These are phyloP conservation scores for Cynopterus brachyotis DNA, from an alignment of 2,113 vertebrate genomes.

Conservation along the genomic window DNA sequence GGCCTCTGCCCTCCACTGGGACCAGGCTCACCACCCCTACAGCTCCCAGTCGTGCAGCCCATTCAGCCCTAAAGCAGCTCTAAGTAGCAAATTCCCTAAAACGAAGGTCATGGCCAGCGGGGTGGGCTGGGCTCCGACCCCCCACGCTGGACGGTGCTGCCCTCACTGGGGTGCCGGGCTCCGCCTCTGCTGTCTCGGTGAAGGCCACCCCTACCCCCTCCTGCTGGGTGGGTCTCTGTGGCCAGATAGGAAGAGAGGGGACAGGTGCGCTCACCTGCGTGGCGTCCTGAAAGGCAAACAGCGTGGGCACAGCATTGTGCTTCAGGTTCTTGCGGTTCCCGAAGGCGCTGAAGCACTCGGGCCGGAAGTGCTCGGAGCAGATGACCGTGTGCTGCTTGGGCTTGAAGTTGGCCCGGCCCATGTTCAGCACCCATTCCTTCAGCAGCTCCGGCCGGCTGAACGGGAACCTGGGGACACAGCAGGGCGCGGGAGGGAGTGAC, in stretches of 20 bases:
- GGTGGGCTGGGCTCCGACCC: neutral
- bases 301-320: constrained; percentile 80
- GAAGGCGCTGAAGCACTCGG: constrained; percentile 81
- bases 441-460: constrained; percentile 81
- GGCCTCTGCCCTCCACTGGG: neutral
- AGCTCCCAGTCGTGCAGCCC: neutral
- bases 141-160: rapidly evolving
- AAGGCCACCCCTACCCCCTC: rapidly evolving
- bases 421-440: constrained; percentile 81
- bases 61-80: neutral
- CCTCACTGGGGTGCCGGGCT: neutral
- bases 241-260: rapidly evolving
- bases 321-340: constrained; percentile 83
- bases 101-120: neutral
- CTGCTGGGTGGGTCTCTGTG: rapidly evolving
- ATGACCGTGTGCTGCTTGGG: constrained; percentile 82
- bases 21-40: no score
- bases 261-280: neutral
- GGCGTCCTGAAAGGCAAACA: constrained; percentile 67
- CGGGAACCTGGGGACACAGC: constrained; percentile 73
- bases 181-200: rapidly evolving
- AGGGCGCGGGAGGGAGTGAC: rapidly evolving
- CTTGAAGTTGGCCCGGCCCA: constrained; percentile 78
- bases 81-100: neutral
- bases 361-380: constrained; percentile 82